Base-by-base conservation (phyloP, 2,113 vertebrate genomes). In the Stegastes partitus region DNA sequence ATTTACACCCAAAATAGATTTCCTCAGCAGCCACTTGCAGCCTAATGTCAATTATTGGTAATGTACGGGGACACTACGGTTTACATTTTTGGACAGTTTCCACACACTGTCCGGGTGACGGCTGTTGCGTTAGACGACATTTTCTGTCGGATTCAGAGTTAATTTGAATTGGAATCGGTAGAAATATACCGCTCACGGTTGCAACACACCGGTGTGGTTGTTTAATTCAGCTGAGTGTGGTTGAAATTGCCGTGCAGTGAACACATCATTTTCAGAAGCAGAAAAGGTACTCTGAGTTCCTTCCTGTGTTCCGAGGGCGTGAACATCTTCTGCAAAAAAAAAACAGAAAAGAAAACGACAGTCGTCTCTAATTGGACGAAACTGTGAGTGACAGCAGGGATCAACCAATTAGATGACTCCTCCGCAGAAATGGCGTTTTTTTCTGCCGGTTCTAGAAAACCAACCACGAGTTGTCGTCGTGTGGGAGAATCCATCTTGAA, bases 401-500 rank as follows among this genome's bases (percentile, higher is more conserved):
- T 2, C 7, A 26, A 14, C 93, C 82, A 94, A 94, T 93, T 68
- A 78, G 16, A 50, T 0, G 3, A 16, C 50, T 47, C 31, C 61
- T 75, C 70, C 23, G 47, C 70, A 90, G 70, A 87, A 88, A 56
- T 31, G 70, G 79, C 10, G 31, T 81, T 84, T 86, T 86, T 77
- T 67, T 37, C 83, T 76, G 68, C 93, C 91, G 93, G 91, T 92
- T 90, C 88, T 94, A 93, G 93, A 94, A 94, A 93, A 91, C 86
- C 88, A 91, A 92, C 94, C 94, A 93, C 92, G 92, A 93, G 94
- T 91, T 86, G 90, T 89, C 85, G 90, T 92, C 89, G 85, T 89
- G 90, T 92, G 93, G 92, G 93, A 94, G 94, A 94, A 91, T 93
- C 91, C 91, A 94, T 94, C 91, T 94, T 90, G 89, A 91, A 89